Conservation (phyloP, 2,113 vertebrate genomes). For the Ginglymostoma cirratum region DNA sequence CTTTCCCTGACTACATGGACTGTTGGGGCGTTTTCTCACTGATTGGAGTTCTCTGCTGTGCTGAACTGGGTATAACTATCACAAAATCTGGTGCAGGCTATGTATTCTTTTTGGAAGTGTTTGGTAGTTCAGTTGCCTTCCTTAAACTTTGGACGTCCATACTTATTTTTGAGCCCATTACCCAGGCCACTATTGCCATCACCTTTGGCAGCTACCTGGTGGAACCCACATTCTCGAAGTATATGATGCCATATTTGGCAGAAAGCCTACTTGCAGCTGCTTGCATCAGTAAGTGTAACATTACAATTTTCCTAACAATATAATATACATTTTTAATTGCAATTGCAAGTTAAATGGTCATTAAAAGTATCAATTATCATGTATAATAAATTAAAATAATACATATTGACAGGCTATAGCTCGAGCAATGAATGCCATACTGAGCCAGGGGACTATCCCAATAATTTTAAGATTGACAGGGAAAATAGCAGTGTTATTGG, state of each 20-base stretch:
- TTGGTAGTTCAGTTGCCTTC: conserved; percentile 87
- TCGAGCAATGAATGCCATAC: background rate
- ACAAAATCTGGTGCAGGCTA: conserved; percentile 91
- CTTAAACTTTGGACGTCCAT: conserved; percentile 89
- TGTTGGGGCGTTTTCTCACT: conserved; percentile 86
- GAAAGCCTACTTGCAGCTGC: conserved; percentile 80
- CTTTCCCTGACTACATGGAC: conserved; percentile 82
- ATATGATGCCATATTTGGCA: conserved; percentile 76
- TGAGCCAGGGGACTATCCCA: background rate
- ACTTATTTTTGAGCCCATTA: conserved; percentile 88
- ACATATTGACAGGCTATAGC: background rate
- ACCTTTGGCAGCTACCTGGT: conserved; percentile 93
- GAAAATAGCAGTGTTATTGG: background rate
- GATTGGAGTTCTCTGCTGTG: conserved; percentile 86
- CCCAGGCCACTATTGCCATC: conserved; percentile 88
- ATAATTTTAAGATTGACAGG: background rate
- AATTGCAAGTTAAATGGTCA: background rate
- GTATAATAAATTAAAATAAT: background rate
- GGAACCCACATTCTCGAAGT: conserved; percentile 85
- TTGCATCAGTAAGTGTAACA: conserved; percentile 75
- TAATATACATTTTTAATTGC: background rate
- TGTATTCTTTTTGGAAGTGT: conserved; percentile 88
- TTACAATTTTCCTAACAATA: background rate
- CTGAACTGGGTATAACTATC: conserved; percentile 91
- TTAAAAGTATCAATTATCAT: background rate